These are phyloP conservation scores for Mythimna lalbum DNA, from an alignment of 2,888 invertebrate species.

Conservation along the genomic window DNA sequence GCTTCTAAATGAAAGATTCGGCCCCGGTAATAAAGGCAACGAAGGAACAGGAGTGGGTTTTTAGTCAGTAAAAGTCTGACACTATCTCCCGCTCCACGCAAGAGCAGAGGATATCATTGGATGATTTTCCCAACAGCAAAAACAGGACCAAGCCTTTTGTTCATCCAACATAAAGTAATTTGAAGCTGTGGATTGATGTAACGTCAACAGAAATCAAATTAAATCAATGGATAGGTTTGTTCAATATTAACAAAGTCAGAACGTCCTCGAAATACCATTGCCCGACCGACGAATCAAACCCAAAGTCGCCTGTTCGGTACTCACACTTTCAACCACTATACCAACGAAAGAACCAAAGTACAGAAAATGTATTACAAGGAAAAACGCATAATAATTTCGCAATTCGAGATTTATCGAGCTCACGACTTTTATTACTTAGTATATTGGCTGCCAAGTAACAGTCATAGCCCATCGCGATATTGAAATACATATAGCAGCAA, in stretches of 20 bases:
- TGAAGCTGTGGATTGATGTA: not conserved
- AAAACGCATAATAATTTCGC: conserved; percentile 43
- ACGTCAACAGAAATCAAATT: not conserved
- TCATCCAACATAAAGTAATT: not conserved
- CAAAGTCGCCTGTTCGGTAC: not conserved
- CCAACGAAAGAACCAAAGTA: not conserved
- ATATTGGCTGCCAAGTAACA: conserved; percentile 50
- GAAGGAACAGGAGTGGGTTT: too few species aligned
- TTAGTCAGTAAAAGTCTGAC: too few species aligned
- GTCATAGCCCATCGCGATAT: conserved; percentile 65
- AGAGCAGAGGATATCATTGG: too few species aligned
- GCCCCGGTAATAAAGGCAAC: too few species aligned
- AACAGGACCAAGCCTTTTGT: too few species aligned
- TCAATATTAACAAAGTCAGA: conserved; percentile 3
- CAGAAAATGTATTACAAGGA: not conserved
- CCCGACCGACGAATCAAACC: not conserved
- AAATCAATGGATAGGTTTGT: conserved; percentile 1
- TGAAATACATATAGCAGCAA: conserved; percentile 50
- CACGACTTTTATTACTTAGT: not conserved
- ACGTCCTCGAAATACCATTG: not conserved
- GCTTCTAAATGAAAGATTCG: too few species aligned
- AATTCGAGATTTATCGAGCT: conserved; percentile 19
- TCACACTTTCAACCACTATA: not conserved
- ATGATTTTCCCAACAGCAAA: too few species aligned
- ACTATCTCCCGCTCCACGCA: too few species aligned